A percentile compares a stretch with the other conserved stretches of the same genome.
Conservation (phyloP, 2,797 vertebrate species). For the Melanotaenia trifasciata region DNA sequence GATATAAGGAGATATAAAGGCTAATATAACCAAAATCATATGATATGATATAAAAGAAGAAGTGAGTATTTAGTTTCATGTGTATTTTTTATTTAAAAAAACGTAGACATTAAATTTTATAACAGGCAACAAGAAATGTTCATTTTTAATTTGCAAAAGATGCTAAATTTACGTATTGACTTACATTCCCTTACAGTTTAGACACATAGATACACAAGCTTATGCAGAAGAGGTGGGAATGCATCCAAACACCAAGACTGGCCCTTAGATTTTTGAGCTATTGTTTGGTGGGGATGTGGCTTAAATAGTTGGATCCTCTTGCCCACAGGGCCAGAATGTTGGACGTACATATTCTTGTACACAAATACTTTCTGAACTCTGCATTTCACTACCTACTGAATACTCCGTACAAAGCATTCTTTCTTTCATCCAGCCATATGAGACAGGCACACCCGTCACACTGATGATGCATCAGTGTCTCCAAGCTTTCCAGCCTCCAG, state of each 20-base stretch:
- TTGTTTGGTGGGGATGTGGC: constrained; percentile 31
- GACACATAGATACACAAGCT: neutral
- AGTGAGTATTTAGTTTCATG: too few species aligned
- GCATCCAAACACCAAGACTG: constrained; percentile 6
- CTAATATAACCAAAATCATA: neutral
- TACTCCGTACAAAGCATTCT: constrained; percentile 29
- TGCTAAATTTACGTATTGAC: neutral
- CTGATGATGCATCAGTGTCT: constrained; percentile 40
- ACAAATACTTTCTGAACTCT: constrained; percentile 10
- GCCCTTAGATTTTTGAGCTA: constrained; percentile 34
- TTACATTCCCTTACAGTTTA: too few species aligned
- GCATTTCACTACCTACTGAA: constrained; percentile 46
- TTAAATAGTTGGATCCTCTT: constrained; percentile 29
- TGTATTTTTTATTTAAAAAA: neutral
- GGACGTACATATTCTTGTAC: constrained; percentile 2
- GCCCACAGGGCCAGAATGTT: neutral
- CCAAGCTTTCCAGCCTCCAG: constrained; percentile 28
- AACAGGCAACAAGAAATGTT: neutral
- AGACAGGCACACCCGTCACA: constrained; percentile 45
- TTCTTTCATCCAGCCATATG: constrained; percentile 44
- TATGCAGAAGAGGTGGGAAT: neutral
- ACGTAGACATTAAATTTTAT: neutral
- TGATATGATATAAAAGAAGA: neutral
- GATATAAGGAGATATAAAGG: too few species aligned
- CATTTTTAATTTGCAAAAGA: neutral